Conservation (phyloP, 2,113 vertebrate genomes). For the Pomatorhinus ruficollis region DNA sequence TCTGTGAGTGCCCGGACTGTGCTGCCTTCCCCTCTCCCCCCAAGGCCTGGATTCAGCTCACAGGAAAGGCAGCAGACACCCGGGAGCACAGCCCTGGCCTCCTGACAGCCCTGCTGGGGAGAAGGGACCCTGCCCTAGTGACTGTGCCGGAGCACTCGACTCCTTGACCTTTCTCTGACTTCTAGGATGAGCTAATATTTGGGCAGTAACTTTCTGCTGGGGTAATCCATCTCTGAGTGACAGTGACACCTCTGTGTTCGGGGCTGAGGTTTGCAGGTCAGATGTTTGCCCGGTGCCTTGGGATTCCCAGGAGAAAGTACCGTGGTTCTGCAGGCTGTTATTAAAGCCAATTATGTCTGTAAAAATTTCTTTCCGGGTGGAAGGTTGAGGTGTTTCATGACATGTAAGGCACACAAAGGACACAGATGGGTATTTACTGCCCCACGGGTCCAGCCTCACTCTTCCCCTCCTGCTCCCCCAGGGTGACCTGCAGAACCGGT, state of each 20-base stretch:
- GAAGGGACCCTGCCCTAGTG: not conserved
- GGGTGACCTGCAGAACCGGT: conserved; percentile 23
- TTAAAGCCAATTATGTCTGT: conserved; percentile 25
- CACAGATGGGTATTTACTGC: conserved; percentile 1
- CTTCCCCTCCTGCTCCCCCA: not conserved
- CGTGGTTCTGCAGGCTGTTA: not conserved
- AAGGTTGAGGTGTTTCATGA: conserved; percentile 14
- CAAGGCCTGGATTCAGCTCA: not conserved
- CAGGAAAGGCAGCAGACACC: not conserved
- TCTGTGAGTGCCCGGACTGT: not conserved
- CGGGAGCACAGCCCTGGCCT: not conserved
- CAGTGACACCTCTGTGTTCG: not conserved
- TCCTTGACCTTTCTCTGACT: not conserved
- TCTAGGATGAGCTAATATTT: not conserved
- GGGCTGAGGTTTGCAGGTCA: not conserved
- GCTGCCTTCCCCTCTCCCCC: not conserved
- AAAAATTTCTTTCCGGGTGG: conserved; percentile 27
- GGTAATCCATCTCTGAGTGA: not conserved
- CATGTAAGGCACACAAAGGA: not conserved
- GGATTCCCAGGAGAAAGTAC: conserved; percentile 42
- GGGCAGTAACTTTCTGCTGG: not conserved
- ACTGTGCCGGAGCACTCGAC: not conserved
- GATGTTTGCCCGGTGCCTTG: not conserved
- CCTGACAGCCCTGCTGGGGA: not conserved
- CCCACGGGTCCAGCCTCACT: not conserved